A percentile compares a stretch with the other conserved stretches of the same genome.
Conservation (phyloP, 2,888 invertebrate genomes). For the Dastarcus helophoroides region DNA sequence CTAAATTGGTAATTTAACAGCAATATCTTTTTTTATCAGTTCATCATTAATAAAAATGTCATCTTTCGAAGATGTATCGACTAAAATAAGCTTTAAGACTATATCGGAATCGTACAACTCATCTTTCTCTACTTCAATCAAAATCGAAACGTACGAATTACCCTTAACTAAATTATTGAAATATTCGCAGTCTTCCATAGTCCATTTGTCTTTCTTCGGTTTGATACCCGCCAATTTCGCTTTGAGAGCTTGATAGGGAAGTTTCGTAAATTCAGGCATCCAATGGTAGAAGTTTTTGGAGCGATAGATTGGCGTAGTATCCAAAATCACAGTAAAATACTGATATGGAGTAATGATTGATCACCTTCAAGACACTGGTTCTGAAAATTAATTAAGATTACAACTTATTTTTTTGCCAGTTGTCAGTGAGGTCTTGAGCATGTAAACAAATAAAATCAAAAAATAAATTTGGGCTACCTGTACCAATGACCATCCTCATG, state of each 20-base stretch:
- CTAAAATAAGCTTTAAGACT: slow-evolving; percentile 53
- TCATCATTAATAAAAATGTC: slow-evolving; percentile 57
- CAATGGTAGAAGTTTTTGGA: slow-evolving; percentile 44
- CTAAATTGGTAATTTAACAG: too few species aligned
- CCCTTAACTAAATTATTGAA: slow-evolving; percentile 62
- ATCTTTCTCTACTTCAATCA: slow-evolving; percentile 51
- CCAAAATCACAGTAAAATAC: slow-evolving; percentile 56
- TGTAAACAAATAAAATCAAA: too few species aligned
- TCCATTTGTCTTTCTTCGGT: slow-evolving; percentile 49
- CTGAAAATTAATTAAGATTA: slow-evolving; percentile 26
- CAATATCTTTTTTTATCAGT: slow-evolving; percentile 48
- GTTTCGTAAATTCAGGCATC: slow-evolving; percentile 42
- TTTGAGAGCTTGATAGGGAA: slow-evolving; percentile 56
- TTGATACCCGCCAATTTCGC: slow-evolving; percentile 48
- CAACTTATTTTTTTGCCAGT: slow-evolving; percentile 1
- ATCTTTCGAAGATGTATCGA: slow-evolving; percentile 56
- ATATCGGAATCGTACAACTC: slow-evolving; percentile 48
- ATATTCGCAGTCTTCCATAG: slow-evolving; percentile 58
- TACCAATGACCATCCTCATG: slow-evolving; percentile 62
- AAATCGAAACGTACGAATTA: slow-evolving; percentile 56
- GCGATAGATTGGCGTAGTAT: slow-evolving; percentile 45
- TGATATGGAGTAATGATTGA: slow-evolving; percentile 43
- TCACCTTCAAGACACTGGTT: slow-evolving; percentile 44
- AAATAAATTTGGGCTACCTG: slow-evolving; percentile 40
- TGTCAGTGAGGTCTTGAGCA: background rate